phyloP scores from a whole-genome alignment of 2,113 vertebrate genomes.

The Cygnus atratus region DNA sequence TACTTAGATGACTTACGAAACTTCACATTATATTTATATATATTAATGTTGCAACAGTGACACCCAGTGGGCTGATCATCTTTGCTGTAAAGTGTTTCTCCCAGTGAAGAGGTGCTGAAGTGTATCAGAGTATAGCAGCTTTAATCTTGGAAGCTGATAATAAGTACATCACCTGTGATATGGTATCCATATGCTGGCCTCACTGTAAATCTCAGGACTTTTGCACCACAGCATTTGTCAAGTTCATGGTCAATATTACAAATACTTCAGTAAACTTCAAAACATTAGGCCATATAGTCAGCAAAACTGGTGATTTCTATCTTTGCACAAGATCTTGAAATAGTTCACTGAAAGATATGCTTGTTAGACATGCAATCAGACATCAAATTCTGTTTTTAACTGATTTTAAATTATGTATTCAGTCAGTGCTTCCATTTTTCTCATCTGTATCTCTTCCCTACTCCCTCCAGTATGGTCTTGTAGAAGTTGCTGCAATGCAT shows the following conservation, averaged over 20 bases:
- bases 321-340: not conserved
- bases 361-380: not conserved
- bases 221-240: not conserved
- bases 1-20: not conserved
- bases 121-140: not conserved
- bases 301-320: not conserved
- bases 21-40: not conserved
- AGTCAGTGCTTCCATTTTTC: not conserved
- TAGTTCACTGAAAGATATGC: not conserved
- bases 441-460: not conserved
- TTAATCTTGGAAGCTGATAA: not conserved
- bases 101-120: not conserved
- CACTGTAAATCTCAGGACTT: not conserved
- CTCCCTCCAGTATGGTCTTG: not conserved
- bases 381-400: not conserved
- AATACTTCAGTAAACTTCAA: not conserved
- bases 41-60: constrained; percentile 18
- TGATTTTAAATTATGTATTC: not conserved
- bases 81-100: not conserved
- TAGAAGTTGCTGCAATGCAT: accelerated
- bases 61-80: constrained; percentile 6
- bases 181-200: not conserved
- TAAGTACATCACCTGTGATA: not conserved
- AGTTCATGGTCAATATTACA: not conserved
- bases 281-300: not conserved